These are phyloP conservation scores for Orthosia gracilis DNA, from an alignment of 2,888 invertebrate genomes.

Conservation along the genomic window DNA sequence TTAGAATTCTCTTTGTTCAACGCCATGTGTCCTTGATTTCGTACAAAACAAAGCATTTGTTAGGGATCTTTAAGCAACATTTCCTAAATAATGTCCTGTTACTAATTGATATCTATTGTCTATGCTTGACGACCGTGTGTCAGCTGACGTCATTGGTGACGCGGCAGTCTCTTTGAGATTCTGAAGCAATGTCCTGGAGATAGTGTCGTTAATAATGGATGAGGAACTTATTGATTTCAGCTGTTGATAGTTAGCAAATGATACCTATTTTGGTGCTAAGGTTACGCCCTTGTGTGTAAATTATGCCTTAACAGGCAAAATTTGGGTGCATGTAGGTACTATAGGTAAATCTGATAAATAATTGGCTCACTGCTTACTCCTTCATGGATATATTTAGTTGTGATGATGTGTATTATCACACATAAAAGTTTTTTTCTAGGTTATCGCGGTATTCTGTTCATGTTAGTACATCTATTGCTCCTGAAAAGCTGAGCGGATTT, in stretches of 20 bases:
- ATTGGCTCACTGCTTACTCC: too few species aligned
- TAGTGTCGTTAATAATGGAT: constrained; percentile 34
- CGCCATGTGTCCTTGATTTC: background rate
- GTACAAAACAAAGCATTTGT: constrained; percentile 4
- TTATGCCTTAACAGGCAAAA: too few species aligned
- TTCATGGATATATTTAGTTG: too few species aligned
- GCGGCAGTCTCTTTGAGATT: constrained; percentile 9
- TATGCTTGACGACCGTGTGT: constrained; percentile 28
- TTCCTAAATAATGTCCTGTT: background rate
- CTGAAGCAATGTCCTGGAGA: constrained; percentile 26
- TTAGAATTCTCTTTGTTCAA: background rate
- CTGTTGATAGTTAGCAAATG: background rate
- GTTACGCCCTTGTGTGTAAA: too few species aligned
- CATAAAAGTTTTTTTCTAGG: too few species aligned
- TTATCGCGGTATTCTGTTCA: too few species aligned
- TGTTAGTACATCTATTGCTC: too few species aligned
- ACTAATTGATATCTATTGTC: constrained; percentile 34
- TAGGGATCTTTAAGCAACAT: constrained; percentile 9
- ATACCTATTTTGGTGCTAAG: background rate
- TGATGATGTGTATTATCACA: too few species aligned
- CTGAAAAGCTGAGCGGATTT: too few species aligned
- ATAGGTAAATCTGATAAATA: too few species aligned
- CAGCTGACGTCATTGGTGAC: constrained; percentile 42
- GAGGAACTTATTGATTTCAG: background rate
- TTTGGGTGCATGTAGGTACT: too few species aligned